Base-by-base conservation (phyloP, 1,140 invertebrate species). In the Procambarus clarkii region DNA sequence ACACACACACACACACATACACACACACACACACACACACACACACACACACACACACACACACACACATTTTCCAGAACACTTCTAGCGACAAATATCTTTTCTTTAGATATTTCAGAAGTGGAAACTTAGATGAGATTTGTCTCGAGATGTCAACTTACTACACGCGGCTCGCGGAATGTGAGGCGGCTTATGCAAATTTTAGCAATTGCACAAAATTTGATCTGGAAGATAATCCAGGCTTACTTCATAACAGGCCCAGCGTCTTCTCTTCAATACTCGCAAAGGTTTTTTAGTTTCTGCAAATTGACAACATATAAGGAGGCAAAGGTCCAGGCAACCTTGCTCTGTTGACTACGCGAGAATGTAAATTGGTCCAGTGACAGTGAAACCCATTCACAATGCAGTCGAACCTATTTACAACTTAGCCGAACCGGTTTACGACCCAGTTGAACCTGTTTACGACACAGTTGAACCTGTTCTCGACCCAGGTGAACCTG, bases 171-270 rank as follows among this genome's bases (percentile, higher is more conserved):
- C 60, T 87, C 85, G 85, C 18, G 71, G 85, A 60, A 78, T 71
- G 50, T 74, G 50, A 87, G 76, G 50, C 54, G 85, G 85, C 50
- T 87, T 87, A 87, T 87, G 85, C 76, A 87, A 87, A 87, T 79
- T 79, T 76, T 34, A 58, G 85, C 85, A 87, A 87, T 78, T 87
- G 85, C 85, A 87, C 76, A 87, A 87, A 87, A 87, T 87, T 87
- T 87, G 85, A 87, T 87, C 85, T 87, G 60, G 76, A 74, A 60
- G 85, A 87, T 87, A 79, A 87, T 87, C 50, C 74, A 24, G 34
- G 85, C 58, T 87, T 79, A 64, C 76, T 77, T 77, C 54, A 60
- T 71, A 50, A 64, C 4, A 18, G n/a, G 69, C 7, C 45, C 71
- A 45, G 34, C 69, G 46, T 9, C 18, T 15, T 48, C 24, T 74